Base-by-base conservation (phyloP, 2,888 invertebrate species). In the Alitta virens region DNA sequence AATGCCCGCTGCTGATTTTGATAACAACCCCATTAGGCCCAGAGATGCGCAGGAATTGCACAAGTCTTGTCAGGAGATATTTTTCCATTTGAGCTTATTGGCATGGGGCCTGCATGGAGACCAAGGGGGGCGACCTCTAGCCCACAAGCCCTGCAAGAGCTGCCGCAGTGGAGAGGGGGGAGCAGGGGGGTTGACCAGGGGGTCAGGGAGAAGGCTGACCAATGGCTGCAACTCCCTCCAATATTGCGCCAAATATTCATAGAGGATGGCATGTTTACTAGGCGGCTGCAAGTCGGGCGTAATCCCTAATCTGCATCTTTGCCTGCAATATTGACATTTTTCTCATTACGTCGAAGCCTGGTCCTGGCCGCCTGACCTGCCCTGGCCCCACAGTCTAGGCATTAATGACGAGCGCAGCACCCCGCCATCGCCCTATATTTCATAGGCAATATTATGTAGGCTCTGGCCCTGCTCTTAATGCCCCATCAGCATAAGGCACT, bases 231-330 rank as follows among this genome's bases (percentile, higher is more conserved):
- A 57, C 27, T 49, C 43, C 27, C 18, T 25, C 46, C 57, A 57
- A 57, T 57, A 57, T 57, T 57, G 57, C 50, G 5, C 46, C 27
- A 57, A 57, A 57, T 57, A 57, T 57, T 57, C 57, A 57, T 57
- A 43, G 42, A 49, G 49, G 57, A 57, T 57, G 57, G 57, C 57
- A 57, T 57, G 57, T 57, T 57, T 57, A 57, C 57, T 43, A 49
- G 57, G 46, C 57, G 2, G 38, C 46, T 27, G 27, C 57, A 57
- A 57, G 25, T 40, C 40, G 38, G 49, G 57, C 57, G 49, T 57
- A 57, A 57, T 57, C 57, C 57, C 27, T 57, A 57, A 57, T 57
- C 57, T 42, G 50, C 57, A 21, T 26, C 24, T 27, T 27, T 46
- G 43, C 46, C 33, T 49, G 50, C 33, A 27, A 46, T 57, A 57